A percentile compares a stretch with the other conserved stretches of the same genome.
phyloP scores from a whole-genome alignment of 2,888 invertebrate genomes.

The Eupithecia subumbrata region DNA sequence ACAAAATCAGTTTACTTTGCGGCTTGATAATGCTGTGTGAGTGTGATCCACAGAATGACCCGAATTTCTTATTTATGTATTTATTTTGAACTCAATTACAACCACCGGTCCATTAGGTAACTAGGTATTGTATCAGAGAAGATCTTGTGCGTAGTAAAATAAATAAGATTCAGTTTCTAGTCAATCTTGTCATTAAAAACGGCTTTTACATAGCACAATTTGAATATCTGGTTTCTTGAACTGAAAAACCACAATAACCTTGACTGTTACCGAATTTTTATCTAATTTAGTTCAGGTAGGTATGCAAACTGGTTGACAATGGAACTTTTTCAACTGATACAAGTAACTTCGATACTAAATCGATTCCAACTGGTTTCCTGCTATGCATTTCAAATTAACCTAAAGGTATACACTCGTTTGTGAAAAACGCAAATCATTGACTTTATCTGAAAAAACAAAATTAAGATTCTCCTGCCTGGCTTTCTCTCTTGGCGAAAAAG shows the following conservation, averaged over 20 bases:
- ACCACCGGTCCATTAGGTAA: too few species aligned
- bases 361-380: not conserved
- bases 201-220: not conserved
- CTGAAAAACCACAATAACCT: not conserved
- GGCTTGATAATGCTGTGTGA: too few species aligned
- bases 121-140: too few species aligned
- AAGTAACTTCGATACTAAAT: not conserved
- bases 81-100: too few species aligned
- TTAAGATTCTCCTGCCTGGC: too few species aligned
- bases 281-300: not conserved
- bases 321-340: not conserved
- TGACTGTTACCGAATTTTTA: not conserved
- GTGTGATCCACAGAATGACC: too few species aligned
- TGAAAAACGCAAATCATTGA: not conserved
- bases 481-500: too few species aligned
- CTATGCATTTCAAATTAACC: not conserved
- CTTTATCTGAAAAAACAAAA: too few species aligned
- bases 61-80: too few species aligned
- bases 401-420: not conserved
- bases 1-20: too few species aligned
- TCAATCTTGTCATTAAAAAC: not conserved
- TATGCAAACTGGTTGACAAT: constrained; percentile 1
- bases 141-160: too few species aligned
- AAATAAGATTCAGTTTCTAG: not conserved
- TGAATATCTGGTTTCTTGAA: not conserved